Conservation (phyloP, 2,797 vertebrate genomes). For the Smutsia temminckii region DNA sequence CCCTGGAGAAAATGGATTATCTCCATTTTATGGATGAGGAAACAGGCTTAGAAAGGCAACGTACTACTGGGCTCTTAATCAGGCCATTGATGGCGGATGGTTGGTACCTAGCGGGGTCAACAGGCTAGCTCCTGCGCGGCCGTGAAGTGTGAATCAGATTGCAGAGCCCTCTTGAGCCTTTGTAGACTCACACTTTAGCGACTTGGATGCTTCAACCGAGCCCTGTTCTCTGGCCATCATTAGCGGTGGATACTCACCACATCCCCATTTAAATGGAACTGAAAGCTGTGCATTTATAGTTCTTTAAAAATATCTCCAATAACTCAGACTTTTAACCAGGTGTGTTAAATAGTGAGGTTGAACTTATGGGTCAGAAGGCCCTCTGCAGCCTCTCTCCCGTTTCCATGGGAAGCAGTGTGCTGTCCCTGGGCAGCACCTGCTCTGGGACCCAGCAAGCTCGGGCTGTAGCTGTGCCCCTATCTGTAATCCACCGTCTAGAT, state of each 20-base stretch:
- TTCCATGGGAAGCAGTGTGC: background rate
- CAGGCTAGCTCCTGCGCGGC: conserved; percentile 17
- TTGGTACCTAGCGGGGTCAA: conserved; percentile 33
- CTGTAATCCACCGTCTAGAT: background rate
- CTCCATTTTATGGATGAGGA: background rate
- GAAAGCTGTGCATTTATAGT: background rate
- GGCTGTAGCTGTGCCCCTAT: background rate
- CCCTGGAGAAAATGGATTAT: background rate
- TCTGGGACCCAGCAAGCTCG: background rate
- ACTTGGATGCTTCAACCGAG: background rate
- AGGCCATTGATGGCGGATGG: background rate
- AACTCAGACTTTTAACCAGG: conserved; percentile 21
- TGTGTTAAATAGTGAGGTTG: background rate
- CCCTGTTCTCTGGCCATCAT: background rate
- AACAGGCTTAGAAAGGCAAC: background rate
- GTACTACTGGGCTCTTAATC: background rate
- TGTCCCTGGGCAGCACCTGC: background rate
- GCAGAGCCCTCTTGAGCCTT: background rate
- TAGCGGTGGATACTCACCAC: background rate
- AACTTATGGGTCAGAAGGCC: background rate
- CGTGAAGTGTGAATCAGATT: background rate
- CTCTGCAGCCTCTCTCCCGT: background rate
- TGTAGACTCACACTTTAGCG: background rate
- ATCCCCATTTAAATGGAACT: conserved; percentile 35
- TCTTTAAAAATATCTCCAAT: conserved; percentile 44